Conservation (phyloP, 1,140 invertebrate species). For the Heliconius nattereri region DNA sequence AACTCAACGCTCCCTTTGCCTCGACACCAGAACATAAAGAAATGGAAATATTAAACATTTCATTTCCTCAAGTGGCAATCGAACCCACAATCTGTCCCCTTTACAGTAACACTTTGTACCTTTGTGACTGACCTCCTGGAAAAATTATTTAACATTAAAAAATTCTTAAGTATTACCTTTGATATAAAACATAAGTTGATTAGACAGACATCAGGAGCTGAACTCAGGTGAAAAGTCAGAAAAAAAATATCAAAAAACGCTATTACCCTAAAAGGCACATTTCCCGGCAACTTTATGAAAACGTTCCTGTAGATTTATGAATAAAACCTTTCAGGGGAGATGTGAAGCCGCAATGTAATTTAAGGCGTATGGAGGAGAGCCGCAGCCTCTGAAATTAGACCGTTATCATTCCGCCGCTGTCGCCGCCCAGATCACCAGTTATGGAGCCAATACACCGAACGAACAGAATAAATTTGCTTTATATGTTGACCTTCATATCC, state of each 20-base stretch:
- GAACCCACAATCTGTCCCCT: too few species aligned
- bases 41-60: too few species aligned
- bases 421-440: slow-evolving; percentile 74
- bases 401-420: slow-evolving; percentile 78
- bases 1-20: too few species aligned
- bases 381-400: slow-evolving; percentile 74
- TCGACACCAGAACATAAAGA: too few species aligned
- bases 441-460: slow-evolving; percentile 76
- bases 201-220: neutral
- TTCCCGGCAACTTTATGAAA: slow-evolving; percentile 75
- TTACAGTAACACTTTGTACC: neutral
- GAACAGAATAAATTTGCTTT: slow-evolving; percentile 80
- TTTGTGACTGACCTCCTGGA: too few species aligned
- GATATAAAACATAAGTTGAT: neutral
- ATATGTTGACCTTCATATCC: slow-evolving; percentile 79
- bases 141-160: too few species aligned
- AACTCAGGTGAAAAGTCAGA: slow-evolving; percentile 30
- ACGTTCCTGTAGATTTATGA: slow-evolving; percentile 78
- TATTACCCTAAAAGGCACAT: slow-evolving; percentile 64
- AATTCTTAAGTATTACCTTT: neutral
- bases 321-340: slow-evolving; percentile 78
- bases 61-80: too few species aligned
- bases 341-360: slow-evolving; percentile 73
- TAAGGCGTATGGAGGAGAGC: slow-evolving; percentile 68
- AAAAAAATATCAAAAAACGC: slow-evolving; percentile 55